phyloP scores from a whole-genome alignment of 1,140 invertebrate genomes.

The Dendrolimus kikuchii region DNA sequence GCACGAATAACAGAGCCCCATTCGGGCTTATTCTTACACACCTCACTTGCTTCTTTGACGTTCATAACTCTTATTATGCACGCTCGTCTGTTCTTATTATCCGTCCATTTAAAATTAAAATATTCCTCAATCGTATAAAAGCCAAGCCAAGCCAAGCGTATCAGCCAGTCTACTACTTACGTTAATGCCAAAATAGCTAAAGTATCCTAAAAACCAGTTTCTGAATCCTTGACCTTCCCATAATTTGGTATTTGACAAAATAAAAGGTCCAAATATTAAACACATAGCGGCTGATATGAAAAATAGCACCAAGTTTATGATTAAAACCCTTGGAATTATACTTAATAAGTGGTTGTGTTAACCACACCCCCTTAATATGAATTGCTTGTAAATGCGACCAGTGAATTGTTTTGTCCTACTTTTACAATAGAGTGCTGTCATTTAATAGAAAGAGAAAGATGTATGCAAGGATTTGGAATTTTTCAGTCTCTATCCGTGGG shows the following conservation, averaged over 20 bases:
- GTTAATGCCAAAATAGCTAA: too few species aligned
- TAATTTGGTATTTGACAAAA: slow-evolving; percentile 8
- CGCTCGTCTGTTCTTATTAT: too few species aligned
- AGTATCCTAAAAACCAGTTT: too few species aligned
- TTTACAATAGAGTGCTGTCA: slow-evolving; percentile 4
- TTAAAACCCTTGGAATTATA: slow-evolving; percentile 41
- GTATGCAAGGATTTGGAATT: slow-evolving; percentile 13
- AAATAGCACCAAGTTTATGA: slow-evolving; percentile 37
- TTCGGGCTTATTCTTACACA: too few species aligned
- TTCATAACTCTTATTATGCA: too few species aligned
- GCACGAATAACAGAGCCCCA: too few species aligned
- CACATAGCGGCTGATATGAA: slow-evolving; percentile 22
- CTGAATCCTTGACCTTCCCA: not conserved
- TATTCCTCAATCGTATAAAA: too few species aligned
- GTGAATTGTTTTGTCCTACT: slow-evolving; percentile 25
- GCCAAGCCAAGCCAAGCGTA: too few species aligned
- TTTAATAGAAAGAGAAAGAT: slow-evolving; percentile 18
- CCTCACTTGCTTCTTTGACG: too few species aligned
- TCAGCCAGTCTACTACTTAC: too few species aligned
- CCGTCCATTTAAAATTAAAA: too few species aligned
- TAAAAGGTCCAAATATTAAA: slow-evolving; percentile 14
- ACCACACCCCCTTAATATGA: slow-evolving; percentile 47
- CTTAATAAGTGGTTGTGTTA: slow-evolving; percentile 44
- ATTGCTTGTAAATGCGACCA: slow-evolving; percentile 28
- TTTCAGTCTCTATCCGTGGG: slow-evolving; percentile 16